Conservation (phyloP, 37 sponge, comb jelly and placozoan species). For the Agelas oroides region DNA sequence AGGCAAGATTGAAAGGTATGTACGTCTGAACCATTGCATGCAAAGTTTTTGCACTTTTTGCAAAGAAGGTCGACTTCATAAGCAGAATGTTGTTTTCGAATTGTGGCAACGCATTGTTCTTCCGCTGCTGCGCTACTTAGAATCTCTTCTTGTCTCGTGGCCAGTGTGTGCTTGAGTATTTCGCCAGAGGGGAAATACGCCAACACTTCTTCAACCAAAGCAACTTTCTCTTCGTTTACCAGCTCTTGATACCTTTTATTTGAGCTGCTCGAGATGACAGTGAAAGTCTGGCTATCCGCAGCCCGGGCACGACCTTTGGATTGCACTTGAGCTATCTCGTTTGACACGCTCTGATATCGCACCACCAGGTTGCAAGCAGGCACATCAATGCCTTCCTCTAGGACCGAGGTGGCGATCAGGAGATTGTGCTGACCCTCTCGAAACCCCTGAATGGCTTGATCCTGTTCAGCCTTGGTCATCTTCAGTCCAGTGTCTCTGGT, state of each 20-base stretch:
- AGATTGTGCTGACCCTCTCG: conserved; percentile 52
- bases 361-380: conserved; percentile 80
- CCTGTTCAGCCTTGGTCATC: conserved; percentile 66
- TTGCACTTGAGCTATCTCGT: conserved; percentile 77
- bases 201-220: conserved; percentile 10
- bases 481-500: conserved; percentile 15
- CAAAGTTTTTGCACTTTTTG: conserved; percentile 45
- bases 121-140: conserved; percentile 1
- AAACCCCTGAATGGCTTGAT: conserved; percentile 48
- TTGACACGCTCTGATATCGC: conserved; percentile 64
- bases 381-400: conserved; percentile 82
- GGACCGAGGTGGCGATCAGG: conserved; percentile 72
- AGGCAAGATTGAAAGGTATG: conserved; percentile 3
- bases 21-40: conserved; percentile 65
- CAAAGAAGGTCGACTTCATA: conserved; percentile 45
- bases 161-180: background rate
- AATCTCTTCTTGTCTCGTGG: conserved; percentile 24
- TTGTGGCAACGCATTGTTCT: background rate
- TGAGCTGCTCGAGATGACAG: conserved; percentile 44
- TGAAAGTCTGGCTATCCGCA: conserved; percentile 44
- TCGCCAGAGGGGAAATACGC: conserved; percentile 2
- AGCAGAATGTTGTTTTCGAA: background rate
- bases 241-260: conserved; percentile 28
- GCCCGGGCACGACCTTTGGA: conserved; percentile 74
- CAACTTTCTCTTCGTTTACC: conserved; percentile 47